Evolutionary conservation across 2,113 vertebrate species (phyloP).

Genomic region (Protobothrops mucrosquamatus): DNA sequence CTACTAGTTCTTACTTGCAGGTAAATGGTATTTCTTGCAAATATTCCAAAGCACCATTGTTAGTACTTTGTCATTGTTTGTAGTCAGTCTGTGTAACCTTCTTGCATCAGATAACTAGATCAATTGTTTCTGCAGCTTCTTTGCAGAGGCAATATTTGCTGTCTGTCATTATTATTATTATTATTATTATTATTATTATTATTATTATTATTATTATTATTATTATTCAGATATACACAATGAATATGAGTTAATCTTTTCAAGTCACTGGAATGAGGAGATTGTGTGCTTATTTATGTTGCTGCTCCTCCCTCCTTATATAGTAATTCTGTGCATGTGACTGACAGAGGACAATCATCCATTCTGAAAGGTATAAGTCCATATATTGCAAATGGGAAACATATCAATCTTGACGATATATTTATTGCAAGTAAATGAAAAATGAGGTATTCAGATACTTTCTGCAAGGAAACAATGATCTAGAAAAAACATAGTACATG

Average conservation of each 20-base stretch:
- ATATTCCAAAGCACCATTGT: neutral
- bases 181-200: neutral
- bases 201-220: neutral
- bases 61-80: neutral
- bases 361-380: neutral
- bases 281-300: neutral
- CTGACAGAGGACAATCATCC: neutral
- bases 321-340: neutral
- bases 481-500: slow-evolving; percentile 28
- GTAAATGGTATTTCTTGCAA: neutral
- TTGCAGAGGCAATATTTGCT: neutral
- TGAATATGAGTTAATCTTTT: neutral
- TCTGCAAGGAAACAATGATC: slow-evolving; percentile 26
- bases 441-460: slow-evolving; percentile 29
- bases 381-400: neutral
- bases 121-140: neutral
- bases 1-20: neutral
- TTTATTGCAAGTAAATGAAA: slow-evolving; percentile 46
- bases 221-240: neutral
- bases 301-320: neutral
- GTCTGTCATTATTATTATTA: neutral
- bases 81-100: neutral
- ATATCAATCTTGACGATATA: neutral
- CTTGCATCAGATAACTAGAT: neutral
- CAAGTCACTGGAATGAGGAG: neutral